Conservation (phyloP, 2,888 invertebrate genomes). For the Himalopsyche tibetana region DNA sequence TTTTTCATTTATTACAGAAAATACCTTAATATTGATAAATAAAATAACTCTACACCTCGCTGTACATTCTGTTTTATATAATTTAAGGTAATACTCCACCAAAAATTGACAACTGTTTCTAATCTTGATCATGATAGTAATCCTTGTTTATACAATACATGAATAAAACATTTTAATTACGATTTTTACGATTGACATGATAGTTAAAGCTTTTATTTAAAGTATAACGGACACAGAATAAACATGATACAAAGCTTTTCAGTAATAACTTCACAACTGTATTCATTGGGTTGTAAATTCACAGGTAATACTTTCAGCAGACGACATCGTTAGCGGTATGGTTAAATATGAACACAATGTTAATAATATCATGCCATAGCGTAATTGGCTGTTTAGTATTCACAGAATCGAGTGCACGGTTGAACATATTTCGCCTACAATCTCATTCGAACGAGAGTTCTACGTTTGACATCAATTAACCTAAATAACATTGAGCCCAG, state of each 20-base stretch:
- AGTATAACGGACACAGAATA: neutral
- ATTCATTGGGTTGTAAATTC: conserved; percentile 7
- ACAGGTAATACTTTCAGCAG: conserved; percentile 7
- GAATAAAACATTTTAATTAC: too few relatives aligned
- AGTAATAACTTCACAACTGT: neutral
- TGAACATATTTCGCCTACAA: conserved; percentile 21
- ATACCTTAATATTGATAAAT: too few relatives aligned
- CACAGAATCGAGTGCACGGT: conserved; percentile 22
- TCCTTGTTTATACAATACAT: too few relatives aligned
- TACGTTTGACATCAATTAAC: conserved; percentile 34
- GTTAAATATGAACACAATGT: conserved; percentile 34
- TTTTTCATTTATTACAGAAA: too few relatives aligned
- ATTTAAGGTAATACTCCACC: too few relatives aligned
- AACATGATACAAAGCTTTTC: neutral
- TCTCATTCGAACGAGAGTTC: conserved; percentile 22
- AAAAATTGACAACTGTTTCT: too few relatives aligned
- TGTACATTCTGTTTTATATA: too few relatives aligned
- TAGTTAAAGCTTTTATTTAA: neutral
- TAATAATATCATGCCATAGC: conserved; percentile 13
- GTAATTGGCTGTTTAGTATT: conserved; percentile 34
- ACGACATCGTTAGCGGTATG: conserved; percentile 23
- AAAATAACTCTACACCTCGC: too few relatives aligned
- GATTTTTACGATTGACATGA: too few relatives aligned
- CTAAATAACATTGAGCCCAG: neutral
- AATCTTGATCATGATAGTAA: too few relatives aligned